These are phyloP conservation scores for Antheraea yamamai DNA, from an alignment of 2,888 invertebrate species.

Conservation along the genomic window DNA sequence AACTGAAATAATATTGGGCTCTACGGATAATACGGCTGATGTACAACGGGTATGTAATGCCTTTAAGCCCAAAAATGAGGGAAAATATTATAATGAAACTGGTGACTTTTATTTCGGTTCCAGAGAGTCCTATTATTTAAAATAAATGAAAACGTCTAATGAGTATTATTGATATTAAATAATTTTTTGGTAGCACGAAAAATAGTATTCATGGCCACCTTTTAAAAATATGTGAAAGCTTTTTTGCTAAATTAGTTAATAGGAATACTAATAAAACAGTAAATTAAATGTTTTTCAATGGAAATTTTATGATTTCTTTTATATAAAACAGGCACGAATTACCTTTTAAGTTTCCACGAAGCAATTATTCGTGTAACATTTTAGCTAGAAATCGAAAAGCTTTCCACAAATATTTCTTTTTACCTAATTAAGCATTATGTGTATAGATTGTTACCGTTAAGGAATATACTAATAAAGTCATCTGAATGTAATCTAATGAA, in stretches of 20 bases:
- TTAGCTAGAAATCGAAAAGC: too few species aligned
- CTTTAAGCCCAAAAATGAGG: constrained; percentile 29
- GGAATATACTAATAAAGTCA: too few species aligned
- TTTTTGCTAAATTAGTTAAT: too few species aligned
- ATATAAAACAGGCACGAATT: neutral
- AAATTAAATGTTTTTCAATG: neutral
- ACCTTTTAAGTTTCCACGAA: neutral
- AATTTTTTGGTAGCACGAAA: neutral
- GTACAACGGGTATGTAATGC: constrained; percentile 24
- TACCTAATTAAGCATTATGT: too few species aligned
- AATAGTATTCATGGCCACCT: neutral
- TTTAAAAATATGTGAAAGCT: too few species aligned
- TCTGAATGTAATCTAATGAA: too few species aligned
- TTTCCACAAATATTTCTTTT: too few species aligned
- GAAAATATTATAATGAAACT: constrained; percentile 29
- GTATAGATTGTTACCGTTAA: too few species aligned
- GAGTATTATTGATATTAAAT: neutral
- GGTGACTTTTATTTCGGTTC: constrained; percentile 1
- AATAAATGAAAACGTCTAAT: neutral
- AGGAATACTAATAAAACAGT: neutral
- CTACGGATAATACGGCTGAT: constrained; percentile 13
- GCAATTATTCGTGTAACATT: neutral
- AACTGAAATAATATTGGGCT: constrained; percentile 18
- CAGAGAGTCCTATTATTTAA: neutral
- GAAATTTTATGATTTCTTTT: neutral